Evolutionary conservation across 2,797 vertebrate species (phyloP).

Genomic region (Acanthornis magna): DNA sequence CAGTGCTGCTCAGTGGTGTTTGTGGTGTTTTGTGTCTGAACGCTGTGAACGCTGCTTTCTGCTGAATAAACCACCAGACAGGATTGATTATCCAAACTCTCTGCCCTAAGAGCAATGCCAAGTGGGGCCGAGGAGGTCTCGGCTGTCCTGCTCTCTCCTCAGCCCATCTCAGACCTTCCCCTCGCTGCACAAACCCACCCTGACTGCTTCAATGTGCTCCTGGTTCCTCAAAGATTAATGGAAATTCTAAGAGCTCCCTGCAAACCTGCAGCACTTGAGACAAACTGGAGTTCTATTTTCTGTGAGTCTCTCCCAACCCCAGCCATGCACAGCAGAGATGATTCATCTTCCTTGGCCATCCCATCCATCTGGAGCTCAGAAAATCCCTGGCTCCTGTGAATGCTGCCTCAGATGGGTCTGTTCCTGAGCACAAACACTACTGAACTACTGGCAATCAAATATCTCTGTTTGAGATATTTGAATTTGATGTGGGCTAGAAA

Average conservation of each 20-base stretch:
- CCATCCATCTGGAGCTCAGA: not conserved
- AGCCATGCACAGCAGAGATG: not conserved
- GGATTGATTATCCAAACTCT: not conserved
- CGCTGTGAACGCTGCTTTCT: not conserved
- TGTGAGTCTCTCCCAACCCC: not conserved
- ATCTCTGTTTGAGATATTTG: not conserved
- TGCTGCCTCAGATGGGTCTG: not conserved
- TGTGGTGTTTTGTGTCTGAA: not conserved
- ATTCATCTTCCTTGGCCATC: not conserved
- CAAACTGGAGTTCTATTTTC: not conserved
- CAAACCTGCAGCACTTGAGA: not conserved
- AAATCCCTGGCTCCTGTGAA: not conserved
- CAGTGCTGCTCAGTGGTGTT: not conserved
- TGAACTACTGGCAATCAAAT: not conserved
- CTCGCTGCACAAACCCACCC: too few species aligned
- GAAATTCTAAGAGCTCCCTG: not conserved
- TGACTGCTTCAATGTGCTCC: not conserved
- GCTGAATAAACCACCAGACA: not conserved
- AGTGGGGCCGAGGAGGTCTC: not conserved
- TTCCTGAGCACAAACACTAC: not conserved
- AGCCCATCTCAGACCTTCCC: not conserved
- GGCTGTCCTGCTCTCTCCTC: not conserved
- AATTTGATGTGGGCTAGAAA: not conserved
- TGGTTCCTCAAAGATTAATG: not conserved
- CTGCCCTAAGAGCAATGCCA: not conserved